These are phyloP conservation scores for Steatornis caripensis DNA, from an alignment of 2,113 vertebrate genomes.

Conservation along the genomic window DNA sequence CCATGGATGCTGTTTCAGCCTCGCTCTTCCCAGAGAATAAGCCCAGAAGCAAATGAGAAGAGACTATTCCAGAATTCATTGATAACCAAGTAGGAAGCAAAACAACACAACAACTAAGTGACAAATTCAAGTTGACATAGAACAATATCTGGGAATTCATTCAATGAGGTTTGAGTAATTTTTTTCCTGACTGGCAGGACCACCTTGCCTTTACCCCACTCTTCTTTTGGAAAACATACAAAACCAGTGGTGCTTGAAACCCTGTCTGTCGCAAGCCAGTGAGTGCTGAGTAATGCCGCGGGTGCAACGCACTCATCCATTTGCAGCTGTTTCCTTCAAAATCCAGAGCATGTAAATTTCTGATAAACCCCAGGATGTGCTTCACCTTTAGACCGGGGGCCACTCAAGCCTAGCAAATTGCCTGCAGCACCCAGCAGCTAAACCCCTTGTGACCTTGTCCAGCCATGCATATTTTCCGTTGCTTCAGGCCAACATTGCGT, in stretches of 20 bases:
- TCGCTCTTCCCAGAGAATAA: background rate
- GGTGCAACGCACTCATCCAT: background rate
- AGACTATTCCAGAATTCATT: background rate
- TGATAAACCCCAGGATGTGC: accelerated
- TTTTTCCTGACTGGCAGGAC: background rate
- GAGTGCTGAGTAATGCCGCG: accelerated
- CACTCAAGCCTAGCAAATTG: background rate
- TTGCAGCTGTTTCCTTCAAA: background rate
- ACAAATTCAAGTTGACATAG: background rate
- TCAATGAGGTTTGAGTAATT: background rate
- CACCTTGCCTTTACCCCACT: background rate
- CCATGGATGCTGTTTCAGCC: background rate
- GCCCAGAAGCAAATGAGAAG: background rate
- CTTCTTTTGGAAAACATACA: background rate
- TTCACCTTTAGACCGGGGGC: background rate
- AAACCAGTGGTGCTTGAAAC: background rate
- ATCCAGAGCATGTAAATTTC: background rate
- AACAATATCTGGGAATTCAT: background rate
- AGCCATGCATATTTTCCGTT: accelerated
- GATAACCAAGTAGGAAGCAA: background rate
- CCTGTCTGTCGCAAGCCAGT: accelerated
- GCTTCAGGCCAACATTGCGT: accelerated
- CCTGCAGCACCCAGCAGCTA: background rate
- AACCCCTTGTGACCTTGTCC: background rate
- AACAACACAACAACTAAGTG: background rate